These are phyloP conservation scores for Ciconia boyciana DNA, from an alignment of 2,113 vertebrate species.

Conservation along the genomic window DNA sequence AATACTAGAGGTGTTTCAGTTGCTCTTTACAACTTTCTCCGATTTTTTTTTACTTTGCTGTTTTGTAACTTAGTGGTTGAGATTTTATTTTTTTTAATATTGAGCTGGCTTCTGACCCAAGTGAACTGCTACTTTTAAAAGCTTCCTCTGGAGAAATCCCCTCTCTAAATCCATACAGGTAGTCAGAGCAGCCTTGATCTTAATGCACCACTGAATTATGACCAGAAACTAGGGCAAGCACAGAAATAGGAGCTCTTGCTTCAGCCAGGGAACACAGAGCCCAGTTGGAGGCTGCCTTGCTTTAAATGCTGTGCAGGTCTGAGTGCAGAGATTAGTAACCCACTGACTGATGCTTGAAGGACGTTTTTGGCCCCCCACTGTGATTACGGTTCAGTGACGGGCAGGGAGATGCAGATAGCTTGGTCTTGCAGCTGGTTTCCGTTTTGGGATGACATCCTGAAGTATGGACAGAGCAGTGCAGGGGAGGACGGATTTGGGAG, in stretches of 20 bases:
- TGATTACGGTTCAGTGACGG: rapidly evolving
- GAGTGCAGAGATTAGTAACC: neutral
- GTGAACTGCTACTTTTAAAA: constrained; percentile 2
- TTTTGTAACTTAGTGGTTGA: neutral
- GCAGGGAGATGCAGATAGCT: neutral
- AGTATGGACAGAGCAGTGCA: neutral
- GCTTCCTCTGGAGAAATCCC: neutral
- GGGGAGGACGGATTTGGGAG: neutral
- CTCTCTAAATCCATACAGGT: neutral
- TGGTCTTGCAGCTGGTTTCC: neutral
- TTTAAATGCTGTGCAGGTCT: neutral
- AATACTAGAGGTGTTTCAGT: neutral
- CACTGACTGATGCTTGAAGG: neutral
- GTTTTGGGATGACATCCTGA: neutral
- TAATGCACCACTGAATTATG: neutral
- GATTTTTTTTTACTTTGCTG: neutral
- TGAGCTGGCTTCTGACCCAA: neutral
- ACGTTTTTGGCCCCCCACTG: neutral
- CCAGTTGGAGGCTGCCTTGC: neutral
- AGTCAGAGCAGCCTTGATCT: neutral
- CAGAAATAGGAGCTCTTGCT: neutral
- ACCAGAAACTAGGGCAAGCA: neutral
- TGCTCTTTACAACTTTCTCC: neutral
- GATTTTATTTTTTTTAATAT: neutral
- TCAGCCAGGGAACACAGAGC: neutral